phyloP scores from a whole-genome alignment of 2,113 vertebrate species.

The Bos javanicus region DNA sequence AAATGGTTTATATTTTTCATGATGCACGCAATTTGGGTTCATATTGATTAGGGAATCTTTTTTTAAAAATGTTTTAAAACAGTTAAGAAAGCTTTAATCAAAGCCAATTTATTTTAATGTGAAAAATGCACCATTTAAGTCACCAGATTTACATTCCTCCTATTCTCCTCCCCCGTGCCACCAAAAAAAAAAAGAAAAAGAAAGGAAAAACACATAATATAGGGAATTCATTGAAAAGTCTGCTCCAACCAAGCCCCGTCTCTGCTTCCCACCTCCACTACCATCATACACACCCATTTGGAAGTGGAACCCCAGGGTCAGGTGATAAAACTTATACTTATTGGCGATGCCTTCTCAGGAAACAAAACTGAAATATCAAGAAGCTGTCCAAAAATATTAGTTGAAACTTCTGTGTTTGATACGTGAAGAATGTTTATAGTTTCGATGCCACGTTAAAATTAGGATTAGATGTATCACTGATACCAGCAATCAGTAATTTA shows the following conservation, averaged over 20 bases:
- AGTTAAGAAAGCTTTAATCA: background rate
- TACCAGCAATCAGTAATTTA: background rate
- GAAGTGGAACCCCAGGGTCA: background rate
- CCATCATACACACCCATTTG: background rate
- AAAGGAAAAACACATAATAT: background rate
- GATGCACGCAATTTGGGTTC: background rate
- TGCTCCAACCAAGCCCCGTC: background rate
- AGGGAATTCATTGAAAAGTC: background rate
- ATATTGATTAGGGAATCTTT: background rate
- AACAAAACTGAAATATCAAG: background rate
- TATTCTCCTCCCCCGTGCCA: rapidly evolving
- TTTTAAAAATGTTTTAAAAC: background rate
- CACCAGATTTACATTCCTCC: background rate
- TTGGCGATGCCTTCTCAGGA: background rate
- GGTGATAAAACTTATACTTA: background rate
- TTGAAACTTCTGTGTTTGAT: background rate
- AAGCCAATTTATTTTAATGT: background rate
- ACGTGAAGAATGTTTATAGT: background rate
- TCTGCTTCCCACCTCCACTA: background rate
- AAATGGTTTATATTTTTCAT: background rate
- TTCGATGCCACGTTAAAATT: background rate
- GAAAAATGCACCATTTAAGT: background rate
- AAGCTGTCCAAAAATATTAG: background rate
- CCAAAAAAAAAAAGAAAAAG: background rate
- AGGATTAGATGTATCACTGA: background rate